A percentile compares a stretch with the other conserved stretches of the same genome.
Evolutionary conservation across 2,888 invertebrate species (phyloP).

Genomic region (Sepiola atlantica): DNA sequence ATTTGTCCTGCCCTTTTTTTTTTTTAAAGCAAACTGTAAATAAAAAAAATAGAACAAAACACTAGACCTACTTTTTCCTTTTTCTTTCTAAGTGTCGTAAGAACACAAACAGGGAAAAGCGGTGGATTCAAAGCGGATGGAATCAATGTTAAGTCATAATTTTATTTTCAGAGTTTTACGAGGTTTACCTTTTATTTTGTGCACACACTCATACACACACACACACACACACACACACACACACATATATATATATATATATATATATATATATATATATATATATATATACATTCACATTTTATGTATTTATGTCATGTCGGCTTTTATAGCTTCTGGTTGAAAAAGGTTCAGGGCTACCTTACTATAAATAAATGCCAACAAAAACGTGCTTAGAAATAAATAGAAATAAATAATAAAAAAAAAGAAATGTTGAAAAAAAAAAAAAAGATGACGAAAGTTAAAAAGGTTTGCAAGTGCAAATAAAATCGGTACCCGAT

Average conservation of each 20-base stretch:
- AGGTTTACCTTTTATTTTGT: neutral
- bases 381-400: neutral
- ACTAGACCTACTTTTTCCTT: too few species aligned
- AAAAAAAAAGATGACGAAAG: neutral
- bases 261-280: neutral
- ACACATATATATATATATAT: too few species aligned
- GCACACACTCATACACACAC: too few species aligned
- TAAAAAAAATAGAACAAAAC: neutral
- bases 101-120: neutral
- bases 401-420: too few species aligned
- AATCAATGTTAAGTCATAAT: neutral
- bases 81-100: neutral
- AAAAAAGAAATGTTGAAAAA: neutral
- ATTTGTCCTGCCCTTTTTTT: too few species aligned
- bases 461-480: conserved; percentile 11
- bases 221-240: too few species aligned
- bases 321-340: neutral
- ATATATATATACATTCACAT: neutral
- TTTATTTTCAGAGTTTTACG: neutral
- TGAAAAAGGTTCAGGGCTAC: neutral
- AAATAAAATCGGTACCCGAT: neutral
- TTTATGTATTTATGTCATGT: too few species aligned
- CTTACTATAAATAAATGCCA: neutral
- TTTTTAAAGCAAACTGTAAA: neutral
- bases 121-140: neutral